These are phyloP conservation scores for Huso huso DNA, from an alignment of 2,797 vertebrate genomes.

Conservation along the genomic window DNA sequence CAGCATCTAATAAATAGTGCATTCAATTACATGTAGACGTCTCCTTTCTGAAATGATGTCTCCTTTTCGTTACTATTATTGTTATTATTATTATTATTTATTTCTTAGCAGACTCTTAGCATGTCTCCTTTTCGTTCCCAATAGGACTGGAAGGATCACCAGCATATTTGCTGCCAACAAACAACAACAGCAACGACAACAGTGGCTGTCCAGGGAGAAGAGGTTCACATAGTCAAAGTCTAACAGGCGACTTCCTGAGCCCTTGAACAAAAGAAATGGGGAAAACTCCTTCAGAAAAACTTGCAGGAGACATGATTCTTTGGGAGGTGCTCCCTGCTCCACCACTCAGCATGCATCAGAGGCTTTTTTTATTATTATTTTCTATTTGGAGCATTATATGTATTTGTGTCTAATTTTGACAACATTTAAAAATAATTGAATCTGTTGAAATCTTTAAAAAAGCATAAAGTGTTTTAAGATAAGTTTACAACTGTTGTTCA, in stretches of 20 bases:
- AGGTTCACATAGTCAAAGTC: constrained; percentile 71
- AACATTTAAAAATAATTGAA: neutral
- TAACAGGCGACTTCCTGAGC: constrained; percentile 32
- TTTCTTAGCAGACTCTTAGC: too few species aligned
- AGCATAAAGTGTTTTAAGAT: neutral
- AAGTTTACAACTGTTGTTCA: neutral
- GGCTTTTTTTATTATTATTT: neutral
- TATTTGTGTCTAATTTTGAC: too few species aligned
- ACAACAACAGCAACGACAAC: constrained; percentile 30
- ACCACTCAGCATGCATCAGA: neutral
- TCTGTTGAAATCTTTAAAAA: neutral
- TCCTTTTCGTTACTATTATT: too few species aligned
- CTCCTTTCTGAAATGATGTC: too few species aligned
- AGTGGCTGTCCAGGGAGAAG: constrained; percentile 57
- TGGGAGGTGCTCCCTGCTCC: too few species aligned
- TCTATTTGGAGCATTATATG: too few species aligned
- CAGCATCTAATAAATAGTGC: too few species aligned
- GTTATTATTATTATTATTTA: too few species aligned
- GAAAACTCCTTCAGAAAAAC: too few species aligned
- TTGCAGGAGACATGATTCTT: too few species aligned
- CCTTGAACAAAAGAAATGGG: neutral
- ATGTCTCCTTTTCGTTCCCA: neutral
- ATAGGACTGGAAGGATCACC: constrained; percentile 97
- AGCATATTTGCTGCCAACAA: constrained; percentile 81
- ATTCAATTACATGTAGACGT: too few species aligned